Base-by-base conservation (phyloP, 2,888 invertebrate species). In the Campoplex capitator region DNA sequence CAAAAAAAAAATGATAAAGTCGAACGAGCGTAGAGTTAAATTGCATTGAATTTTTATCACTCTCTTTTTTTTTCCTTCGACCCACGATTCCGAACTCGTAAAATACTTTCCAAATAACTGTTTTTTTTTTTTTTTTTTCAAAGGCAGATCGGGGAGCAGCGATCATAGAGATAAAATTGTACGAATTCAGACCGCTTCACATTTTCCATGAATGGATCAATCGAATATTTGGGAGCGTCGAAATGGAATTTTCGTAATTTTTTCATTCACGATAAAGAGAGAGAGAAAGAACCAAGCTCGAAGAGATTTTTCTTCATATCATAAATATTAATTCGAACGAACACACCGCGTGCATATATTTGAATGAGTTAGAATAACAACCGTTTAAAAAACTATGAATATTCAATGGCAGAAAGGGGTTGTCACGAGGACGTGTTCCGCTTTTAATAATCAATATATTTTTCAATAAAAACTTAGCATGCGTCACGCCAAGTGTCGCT, bases 1-100 rank as follows among this genome's bases (percentile, higher is more conserved):
- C n/a, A n/a, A n/a, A 77, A 77, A 81, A 82, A 76, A 76, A 81
- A 82, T 77, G 38, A 73, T 68, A 56, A 51, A 78, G 77, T 74
- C 68, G 77, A 67, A 82, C 68, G 56, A 3, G 65, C 9, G 65
- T 45, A 54, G 28, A 18, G 48, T 45, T 16, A 56, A 77, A 82
- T 76, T 82, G 73, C 81, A 77, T 74, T 82, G 73, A 82, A 85
- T 68, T 77, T 74, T 11, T 38, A 45, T 71, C 23, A 23, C 11
- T 13, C 45, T 2, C 28, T 77, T 62, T 77, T 16, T 77, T 62
- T 77, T 16, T 28, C 2, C 56, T 9, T 58, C 38, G 13, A 38
- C 51, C 3, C 54, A 62, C 56, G 58, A 38, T 54, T 73, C 9
- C 8, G 13, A 13, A 28, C 45, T 1, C 23, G 48, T 51, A 51